These are phyloP conservation scores for Lichenostomus cassidix DNA, from an alignment of 2,113 vertebrate species.

Conservation along the genomic window DNA sequence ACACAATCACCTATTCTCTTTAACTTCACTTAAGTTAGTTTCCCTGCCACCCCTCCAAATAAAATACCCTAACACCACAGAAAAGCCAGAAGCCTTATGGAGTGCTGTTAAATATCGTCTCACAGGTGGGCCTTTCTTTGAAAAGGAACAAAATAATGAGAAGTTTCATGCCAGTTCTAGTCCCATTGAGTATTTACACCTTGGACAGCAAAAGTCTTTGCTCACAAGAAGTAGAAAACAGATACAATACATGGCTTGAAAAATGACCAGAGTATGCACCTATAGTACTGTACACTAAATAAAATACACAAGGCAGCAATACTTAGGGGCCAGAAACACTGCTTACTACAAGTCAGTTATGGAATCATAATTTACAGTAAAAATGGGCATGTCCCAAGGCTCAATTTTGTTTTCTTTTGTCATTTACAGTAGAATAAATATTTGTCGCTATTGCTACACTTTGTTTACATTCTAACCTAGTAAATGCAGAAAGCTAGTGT, in stretches of 20 bases:
- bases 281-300: constrained; percentile 91
- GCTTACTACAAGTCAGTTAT: constrained; percentile 94
- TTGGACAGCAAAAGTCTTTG: constrained; percentile 89
- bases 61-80: constrained; percentile 73
- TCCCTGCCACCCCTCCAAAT: constrained; percentile 67
- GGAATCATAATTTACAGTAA: constrained; percentile 99
- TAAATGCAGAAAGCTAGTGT: constrained; percentile 97
- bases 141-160: constrained; percentile 75
- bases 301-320: constrained; percentile 89
- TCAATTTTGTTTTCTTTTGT: constrained; percentile 93
- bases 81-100: constrained; percentile 75
- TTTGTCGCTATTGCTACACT: constrained; percentile 96
- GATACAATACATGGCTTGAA: constrained; percentile 86
- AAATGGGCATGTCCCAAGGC: constrained; percentile 97
- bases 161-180: constrained; percentile 92
- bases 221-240: constrained; percentile 88
- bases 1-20: constrained; percentile 68
- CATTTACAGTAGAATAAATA: constrained; percentile 99
- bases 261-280: constrained; percentile 84
- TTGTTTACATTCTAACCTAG: constrained; percentile 98
- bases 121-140: constrained; percentile 73
- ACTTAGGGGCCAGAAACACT: constrained; percentile 90
- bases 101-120: constrained; percentile 84
- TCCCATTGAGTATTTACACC: constrained; percentile 94
- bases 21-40: constrained; percentile 66